Conservation (phyloP, 2,888 invertebrate species). For the Pemphredon lugubris region DNA sequence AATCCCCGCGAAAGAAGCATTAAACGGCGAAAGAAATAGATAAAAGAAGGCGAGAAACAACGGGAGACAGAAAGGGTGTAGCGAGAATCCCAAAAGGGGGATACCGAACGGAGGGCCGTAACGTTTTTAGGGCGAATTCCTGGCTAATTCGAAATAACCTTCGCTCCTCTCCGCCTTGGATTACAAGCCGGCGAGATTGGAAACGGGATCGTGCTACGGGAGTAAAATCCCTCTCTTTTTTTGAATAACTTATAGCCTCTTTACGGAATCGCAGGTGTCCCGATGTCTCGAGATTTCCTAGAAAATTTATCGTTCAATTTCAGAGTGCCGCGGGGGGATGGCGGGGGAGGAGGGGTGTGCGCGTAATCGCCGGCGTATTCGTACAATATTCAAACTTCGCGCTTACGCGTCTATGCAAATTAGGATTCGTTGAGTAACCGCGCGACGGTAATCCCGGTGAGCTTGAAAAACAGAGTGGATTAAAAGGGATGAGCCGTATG, state of each 20-base stretch:
- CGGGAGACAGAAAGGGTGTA: background rate
- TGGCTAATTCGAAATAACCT: conserved; percentile 61
- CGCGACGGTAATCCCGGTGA: background rate
- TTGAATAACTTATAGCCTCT: conserved; percentile 50
- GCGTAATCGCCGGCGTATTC: background rate
- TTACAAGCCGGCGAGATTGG: conserved; percentile 51
- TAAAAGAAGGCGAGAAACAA: background rate
- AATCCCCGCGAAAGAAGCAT: too few relatives aligned
- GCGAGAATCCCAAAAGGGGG: conserved; percentile 6
- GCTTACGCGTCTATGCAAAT: too few relatives aligned
- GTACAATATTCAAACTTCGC: too few relatives aligned
- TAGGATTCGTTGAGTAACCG: background rate
- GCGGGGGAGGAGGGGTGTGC: conserved; percentile 6
- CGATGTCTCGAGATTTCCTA: conserved; percentile 38
- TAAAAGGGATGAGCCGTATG: too few relatives aligned
- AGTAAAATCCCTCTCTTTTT: conserved; percentile 39
- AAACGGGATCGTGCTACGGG: conserved; percentile 42
- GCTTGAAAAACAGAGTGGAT: too few relatives aligned
- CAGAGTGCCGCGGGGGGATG: too few relatives aligned
- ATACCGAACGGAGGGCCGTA: conserved; percentile 32
- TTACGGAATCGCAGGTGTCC: conserved; percentile 32
- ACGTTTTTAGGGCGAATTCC: conserved; percentile 58
- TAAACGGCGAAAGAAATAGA: too few relatives aligned
- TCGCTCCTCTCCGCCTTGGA: conserved; percentile 28
- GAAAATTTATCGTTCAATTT: conserved; percentile 47